Evolutionary conservation across 1,140 invertebrate species (phyloP), one percentile per base, ranked within the genome.

Genomic region (Drosophila ficusphila): DNA sequence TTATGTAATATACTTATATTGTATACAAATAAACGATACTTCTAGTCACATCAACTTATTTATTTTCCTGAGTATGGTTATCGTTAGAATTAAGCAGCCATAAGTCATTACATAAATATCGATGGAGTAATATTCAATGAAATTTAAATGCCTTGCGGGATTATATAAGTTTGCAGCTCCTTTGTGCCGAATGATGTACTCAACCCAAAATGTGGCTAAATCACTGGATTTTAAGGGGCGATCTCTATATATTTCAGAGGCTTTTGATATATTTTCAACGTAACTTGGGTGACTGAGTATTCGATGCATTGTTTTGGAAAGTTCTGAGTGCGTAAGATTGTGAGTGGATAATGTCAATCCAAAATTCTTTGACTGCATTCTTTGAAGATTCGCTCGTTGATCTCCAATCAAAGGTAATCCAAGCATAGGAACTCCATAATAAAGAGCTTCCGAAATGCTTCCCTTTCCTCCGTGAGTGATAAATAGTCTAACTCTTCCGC

Each of bases 401-500:
- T 95, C 95, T 2, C 92, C 92, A 34, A 94, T 92, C 29, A 96
- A 83, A 8, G 96, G 95, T 48, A 96, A 90, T 0, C 94, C 95
- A 27, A 96, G 90, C 31, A 96, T 92, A 4, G 96, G 96, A 4
- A 95, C 93, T 69, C 94, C 94, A 74, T 94, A 93, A 88, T 94
- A 94, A 1, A 96, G 78, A 1, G 95, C 93, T 91, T 97, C 96
- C 68, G 94, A 93, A 1, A 94, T 90, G 51, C 95, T 95, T 14
- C 95, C 92, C 44, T 94, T 89, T 7, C 96, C 96, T 9, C 94
- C 95, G 68, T 96, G 95, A 0, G 95, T 95, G 33, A 97, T 94
- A 73, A 96, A 95, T 0, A 93, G 92, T 75, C 92, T 93, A 1
- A 94, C 89, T 54, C 94, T 95, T 4, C 92, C 92, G 90, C 95